phyloP scores from a whole-genome alignment of 2,888 invertebrate species.

The Drosophila fulvimacula region DNA sequence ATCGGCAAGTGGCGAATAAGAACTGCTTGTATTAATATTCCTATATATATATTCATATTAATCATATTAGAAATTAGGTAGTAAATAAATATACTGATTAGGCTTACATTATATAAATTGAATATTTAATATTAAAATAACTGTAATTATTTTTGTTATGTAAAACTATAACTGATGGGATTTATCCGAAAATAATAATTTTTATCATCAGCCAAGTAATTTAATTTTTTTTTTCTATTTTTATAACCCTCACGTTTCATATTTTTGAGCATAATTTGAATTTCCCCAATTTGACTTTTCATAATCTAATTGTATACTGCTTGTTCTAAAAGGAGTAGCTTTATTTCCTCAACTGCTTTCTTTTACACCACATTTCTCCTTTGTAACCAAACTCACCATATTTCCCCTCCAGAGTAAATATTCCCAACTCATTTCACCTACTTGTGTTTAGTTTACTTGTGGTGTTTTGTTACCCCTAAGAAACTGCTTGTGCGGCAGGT shows the following conservation, averaged over 20 bases:
- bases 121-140: too few species aligned
- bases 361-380: constrained; percentile 2
- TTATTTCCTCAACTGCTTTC: background rate
- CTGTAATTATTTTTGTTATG: too few species aligned
- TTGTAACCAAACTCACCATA: background rate
- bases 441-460: background rate
- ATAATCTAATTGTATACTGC: background rate
- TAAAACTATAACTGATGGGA: too few species aligned
- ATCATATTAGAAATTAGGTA: background rate
- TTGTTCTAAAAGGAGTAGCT: background rate
- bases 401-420: background rate
- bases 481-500: too few species aligned
- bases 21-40: background rate
- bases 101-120: too few species aligned
- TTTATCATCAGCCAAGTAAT: too few species aligned
- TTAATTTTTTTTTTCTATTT: background rate
- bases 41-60: too few species aligned
- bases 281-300: background rate
- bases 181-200: too few species aligned
- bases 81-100: too few species aligned
- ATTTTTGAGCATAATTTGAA: background rate
- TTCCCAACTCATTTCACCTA: background rate
- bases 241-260: background rate
- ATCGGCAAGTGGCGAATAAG: constrained; percentile 16
- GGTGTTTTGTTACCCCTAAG: background rate